A percentile compares a stretch with the other conserved stretches of the same genome.
Evolutionary conservation across 2,113 vertebrate species (phyloP).

Genomic region (Chlorodrepanis virens): DNA sequence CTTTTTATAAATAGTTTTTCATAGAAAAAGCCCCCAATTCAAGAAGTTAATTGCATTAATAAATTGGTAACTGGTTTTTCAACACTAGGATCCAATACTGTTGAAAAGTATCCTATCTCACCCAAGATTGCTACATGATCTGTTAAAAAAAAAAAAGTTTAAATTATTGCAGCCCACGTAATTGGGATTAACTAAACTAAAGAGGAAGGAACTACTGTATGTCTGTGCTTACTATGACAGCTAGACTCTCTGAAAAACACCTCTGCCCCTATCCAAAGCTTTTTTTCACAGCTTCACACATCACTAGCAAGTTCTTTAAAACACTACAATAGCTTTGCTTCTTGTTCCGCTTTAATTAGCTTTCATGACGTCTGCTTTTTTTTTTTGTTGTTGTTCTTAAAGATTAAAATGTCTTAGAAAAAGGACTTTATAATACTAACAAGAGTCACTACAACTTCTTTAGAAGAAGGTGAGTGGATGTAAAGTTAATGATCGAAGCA

Average conservation of each 20-base stretch:
- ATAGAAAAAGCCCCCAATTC: neutral
- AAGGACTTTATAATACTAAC: conserved; percentile 82
- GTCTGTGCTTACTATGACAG: conserved; percentile 84
- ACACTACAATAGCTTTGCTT: conserved; percentile 79
- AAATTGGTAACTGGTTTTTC: conserved; percentile 60
- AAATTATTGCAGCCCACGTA: conserved; percentile 80
- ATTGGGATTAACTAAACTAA: conserved; percentile 90
- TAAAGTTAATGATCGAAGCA: conserved; percentile 88
- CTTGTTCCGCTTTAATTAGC: conserved; percentile 80
- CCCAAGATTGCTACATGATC: conserved; percentile 43
- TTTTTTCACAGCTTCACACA: conserved; percentile 75
- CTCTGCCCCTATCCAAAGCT: conserved; percentile 73
- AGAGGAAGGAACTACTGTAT: conserved; percentile 82
- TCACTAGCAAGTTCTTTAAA: conserved; percentile 77
- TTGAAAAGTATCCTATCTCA: conserved; percentile 38
- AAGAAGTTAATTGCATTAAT: conserved; percentile 59
- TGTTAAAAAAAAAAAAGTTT: neutral
- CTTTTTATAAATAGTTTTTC: neutral
- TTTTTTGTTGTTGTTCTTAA: conserved; percentile 63
- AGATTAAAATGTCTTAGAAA: conserved; percentile 81
- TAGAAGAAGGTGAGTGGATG: conserved; percentile 84
- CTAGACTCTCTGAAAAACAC: conserved; percentile 77
- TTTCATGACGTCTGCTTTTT: conserved; percentile 73
- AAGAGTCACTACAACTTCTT: conserved; percentile 85
- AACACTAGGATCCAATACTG: conserved; percentile 57